phyloP scores from a whole-genome alignment of 2,113 vertebrate species.

The Thymallus thymallus region DNA sequence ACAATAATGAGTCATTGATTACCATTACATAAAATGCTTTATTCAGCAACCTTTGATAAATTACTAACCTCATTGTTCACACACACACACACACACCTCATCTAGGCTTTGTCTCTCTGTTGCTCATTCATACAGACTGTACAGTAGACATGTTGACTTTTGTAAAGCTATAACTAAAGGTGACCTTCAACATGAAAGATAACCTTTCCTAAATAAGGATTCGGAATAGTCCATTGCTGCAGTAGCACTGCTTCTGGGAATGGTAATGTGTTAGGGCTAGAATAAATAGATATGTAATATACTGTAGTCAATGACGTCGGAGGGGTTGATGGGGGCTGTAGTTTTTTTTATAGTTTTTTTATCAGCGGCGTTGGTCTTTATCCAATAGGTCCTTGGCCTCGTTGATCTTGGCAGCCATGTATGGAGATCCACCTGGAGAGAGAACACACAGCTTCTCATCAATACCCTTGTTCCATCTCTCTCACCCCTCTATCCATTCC shows the following conservation, averaged over 20 bases:
- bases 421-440: slow-evolving; percentile 81
- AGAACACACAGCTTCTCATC: slow-evolving; percentile 11
- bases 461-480: background rate
- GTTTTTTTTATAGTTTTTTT: no score
- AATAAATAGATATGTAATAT: background rate
- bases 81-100: no score
- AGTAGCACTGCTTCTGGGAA: background rate
- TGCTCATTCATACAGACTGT: no score
- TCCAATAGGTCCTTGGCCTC: slow-evolving; percentile 85
- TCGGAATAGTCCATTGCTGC: background rate
- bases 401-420: slow-evolving; percentile 85
- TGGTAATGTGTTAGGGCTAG: no score
- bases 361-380: slow-evolving; percentile 71
- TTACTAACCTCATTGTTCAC: no score
- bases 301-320: background rate
- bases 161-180: no score
- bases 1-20: slow-evolving; percentile 14
- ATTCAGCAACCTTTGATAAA: slow-evolving; percentile 18
- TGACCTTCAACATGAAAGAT: background rate
- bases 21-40: slow-evolving; percentile 17
- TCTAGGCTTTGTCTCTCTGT: no score
- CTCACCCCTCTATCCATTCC: background rate
- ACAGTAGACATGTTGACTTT: no score
- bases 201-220: no score
- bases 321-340: background rate